Conservation (phyloP, 2,113 vertebrate species). For the Sisor rabdophorus region DNA sequence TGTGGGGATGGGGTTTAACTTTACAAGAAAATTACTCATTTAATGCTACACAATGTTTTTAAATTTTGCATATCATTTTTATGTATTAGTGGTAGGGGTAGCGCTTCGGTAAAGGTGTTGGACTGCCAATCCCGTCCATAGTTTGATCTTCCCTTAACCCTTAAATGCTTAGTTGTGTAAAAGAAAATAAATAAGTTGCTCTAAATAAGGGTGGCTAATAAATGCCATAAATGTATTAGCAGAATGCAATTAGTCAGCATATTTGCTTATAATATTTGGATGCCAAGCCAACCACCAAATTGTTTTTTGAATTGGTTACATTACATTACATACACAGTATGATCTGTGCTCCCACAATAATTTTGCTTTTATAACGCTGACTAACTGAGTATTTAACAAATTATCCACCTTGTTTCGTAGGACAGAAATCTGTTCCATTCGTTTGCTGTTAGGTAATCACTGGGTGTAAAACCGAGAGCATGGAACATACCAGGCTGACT, state of each 20-base stretch:
- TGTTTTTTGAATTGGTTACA: neutral
- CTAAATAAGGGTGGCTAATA: too few species aligned
- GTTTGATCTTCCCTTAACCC: too few species aligned
- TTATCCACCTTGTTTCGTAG: neutral
- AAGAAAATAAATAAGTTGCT: too few species aligned
- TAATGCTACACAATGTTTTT: too few species aligned
- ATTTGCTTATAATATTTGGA: neutral
- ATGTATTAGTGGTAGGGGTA: too few species aligned
- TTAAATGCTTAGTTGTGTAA: too few species aligned
- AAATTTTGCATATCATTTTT: too few species aligned
- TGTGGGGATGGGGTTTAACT: too few species aligned
- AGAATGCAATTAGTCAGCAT: neutral
- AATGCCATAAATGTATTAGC: neutral
- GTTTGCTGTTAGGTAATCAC: neutral
- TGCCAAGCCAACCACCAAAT: neutral
- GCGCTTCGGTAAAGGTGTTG: too few species aligned
- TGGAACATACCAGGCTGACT: neutral
- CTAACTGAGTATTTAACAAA: neutral
- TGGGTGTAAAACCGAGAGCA: neutral
- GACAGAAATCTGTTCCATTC: neutral
- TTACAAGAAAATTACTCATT: too few species aligned
- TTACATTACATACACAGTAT: neutral
- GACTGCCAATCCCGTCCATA: too few species aligned
- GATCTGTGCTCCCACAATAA: neutral
- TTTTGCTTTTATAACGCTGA: neutral